Conservation (phyloP, 1,140 invertebrate genomes). For the Bilobella aurantiaca region DNA sequence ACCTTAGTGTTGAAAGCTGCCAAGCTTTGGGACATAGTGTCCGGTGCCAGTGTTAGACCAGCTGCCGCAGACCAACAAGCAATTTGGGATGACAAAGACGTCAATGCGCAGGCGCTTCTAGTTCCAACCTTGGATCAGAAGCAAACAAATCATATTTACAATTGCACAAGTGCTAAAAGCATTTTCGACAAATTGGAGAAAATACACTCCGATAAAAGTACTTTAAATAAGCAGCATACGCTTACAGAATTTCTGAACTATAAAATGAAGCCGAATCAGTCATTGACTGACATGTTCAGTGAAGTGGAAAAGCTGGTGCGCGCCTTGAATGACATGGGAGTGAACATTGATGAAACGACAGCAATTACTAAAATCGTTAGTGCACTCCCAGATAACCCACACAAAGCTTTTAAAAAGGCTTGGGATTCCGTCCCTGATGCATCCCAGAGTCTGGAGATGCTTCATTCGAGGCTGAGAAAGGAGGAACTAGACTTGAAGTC, state of each 20-base stretch:
- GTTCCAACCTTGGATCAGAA: not conserved
- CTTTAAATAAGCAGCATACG: not conserved
- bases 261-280: not conserved
- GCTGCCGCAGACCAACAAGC: not conserved
- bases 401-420: slow-evolving; percentile 14
- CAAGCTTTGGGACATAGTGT: not conserved
- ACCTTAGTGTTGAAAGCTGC: not conserved
- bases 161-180: not conserved
- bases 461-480: no score
- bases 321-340: not conserved
- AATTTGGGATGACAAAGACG: not conserved
- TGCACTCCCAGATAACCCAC: not conserved
- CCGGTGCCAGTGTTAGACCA: not conserved
- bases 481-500: no score
- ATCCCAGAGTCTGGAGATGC: slow-evolving; percentile 4
- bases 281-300: not conserved
- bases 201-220: not conserved
- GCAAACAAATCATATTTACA: not conserved
- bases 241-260: not conserved
- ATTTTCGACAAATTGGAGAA: not conserved
- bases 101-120: not conserved
- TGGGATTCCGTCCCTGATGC: slow-evolving; percentile 9
- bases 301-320: not conserved
- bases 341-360: not conserved
- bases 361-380: not conserved